Percentiles rank a stretch among this genome's conserved stretches.
Evolutionary conservation across 2,113 vertebrate genomes (phyloP).

Genomic region (Callipepla squamata): DNA sequence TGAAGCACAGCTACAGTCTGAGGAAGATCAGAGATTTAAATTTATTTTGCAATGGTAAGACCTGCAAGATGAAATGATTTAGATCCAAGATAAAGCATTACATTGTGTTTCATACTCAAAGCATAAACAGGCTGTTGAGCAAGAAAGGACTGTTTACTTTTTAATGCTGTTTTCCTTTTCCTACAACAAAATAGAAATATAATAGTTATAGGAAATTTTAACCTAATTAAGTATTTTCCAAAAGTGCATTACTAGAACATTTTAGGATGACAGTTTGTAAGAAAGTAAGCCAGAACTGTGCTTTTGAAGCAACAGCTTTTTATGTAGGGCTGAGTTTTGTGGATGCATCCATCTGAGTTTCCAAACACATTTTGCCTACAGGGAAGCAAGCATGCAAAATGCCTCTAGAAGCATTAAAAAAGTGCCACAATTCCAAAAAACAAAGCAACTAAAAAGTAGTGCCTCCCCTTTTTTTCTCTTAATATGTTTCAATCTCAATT

Average conservation of each 20-base stretch:
- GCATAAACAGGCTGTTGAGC: conserved; percentile 67
- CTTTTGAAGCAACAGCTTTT: conserved; percentile 41
- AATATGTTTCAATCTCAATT: neutral
- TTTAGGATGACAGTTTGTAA: conserved; percentile 29
- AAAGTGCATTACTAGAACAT: conserved; percentile 51
- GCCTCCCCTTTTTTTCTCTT: neutral
- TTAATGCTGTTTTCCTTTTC: conserved; percentile 60
- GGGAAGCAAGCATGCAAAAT: neutral
- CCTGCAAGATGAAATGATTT: conserved; percentile 71
- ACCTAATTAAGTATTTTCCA: conserved; percentile 65
- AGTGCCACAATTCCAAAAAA: neutral
- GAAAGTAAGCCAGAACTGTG: conserved; percentile 14
- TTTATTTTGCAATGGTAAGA: conserved; percentile 83
- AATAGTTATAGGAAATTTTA: conserved; percentile 69
- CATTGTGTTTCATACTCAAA: conserved; percentile 65
- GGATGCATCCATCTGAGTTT: neutral
- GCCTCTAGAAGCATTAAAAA: neutral
- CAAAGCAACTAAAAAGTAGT: neutral
- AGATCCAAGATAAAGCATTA: conserved; percentile 59
- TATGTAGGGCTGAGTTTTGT: neutral
- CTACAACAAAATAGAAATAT: conserved; percentile 60
- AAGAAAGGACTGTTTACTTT: conserved; percentile 60
- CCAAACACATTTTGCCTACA: neutral
- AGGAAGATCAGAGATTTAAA: conserved; percentile 82
- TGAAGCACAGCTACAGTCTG: conserved; percentile 84